Evolutionary conservation across 2,113 vertebrate species (phyloP).

Genomic region (pig (Sus scrofa)): T2T-Sscrofa CM000819.6:11662001-11662500

Average conservation of each 20-base stretch:
- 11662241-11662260: not conserved
- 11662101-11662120: not conserved
- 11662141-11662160: not conserved
- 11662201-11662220: not conserved
- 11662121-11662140: not conserved
- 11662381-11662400: not conserved
- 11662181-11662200: not conserved
- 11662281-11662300: not conserved
- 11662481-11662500: not conserved
- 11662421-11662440: conserved; percentile 13
- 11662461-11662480: conserved; percentile 36
- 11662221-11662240: not conserved
- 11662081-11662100: not conserved
- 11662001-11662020: conserved; percentile 51
- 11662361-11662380: not conserved
- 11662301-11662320: not conserved
- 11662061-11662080: conserved; percentile 18
- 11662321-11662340: not conserved
- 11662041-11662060: conserved; percentile 38
- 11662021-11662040: conserved; percentile 9
- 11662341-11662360: not conserved
- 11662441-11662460: not conserved
- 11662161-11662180: not conserved
- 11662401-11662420: not conserved
- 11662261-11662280: not conserved